Evolutionary conservation across 2,113 vertebrate species (phyloP).

Genomic region (Craseonycteris thonglongyai): DNA sequence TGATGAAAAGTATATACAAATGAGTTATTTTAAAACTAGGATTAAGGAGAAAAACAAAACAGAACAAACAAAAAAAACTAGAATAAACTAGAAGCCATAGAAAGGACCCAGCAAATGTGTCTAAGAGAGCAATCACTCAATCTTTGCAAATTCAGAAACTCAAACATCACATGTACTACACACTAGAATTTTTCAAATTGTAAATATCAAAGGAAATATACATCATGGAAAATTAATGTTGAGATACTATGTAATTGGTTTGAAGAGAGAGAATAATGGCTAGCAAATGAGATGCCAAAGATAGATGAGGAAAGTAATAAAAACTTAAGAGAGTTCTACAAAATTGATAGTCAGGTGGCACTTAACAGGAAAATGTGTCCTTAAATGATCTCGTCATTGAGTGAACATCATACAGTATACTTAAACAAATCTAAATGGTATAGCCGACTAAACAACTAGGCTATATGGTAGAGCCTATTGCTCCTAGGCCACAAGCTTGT

Average conservation of each 20-base stretch:
- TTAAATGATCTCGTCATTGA: background rate
- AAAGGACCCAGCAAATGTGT: background rate
- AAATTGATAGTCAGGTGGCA: background rate
- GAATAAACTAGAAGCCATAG: background rate
- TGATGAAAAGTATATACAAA: background rate
- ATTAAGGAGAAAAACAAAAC: too few species aligned
- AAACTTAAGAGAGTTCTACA: background rate
- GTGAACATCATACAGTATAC: background rate
- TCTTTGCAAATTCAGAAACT: constrained; percentile 29
- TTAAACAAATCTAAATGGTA: background rate
- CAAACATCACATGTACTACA: background rate
- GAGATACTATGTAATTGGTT: background rate
- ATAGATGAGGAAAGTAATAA: background rate
- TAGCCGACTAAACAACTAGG: background rate
- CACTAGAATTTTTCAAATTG: background rate
- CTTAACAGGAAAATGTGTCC: background rate
- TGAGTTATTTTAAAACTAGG: background rate
- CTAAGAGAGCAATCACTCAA: background rate
- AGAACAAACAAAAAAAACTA: too few species aligned
- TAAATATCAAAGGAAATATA: background rate
- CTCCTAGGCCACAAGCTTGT: background rate
- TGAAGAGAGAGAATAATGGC: background rate
- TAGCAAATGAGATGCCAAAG: constrained; percentile 7
- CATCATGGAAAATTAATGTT: background rate
- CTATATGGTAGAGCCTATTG: background rate